Conservation (phyloP, 2,113 vertebrate genomes). For the Solea senegalensis region DNA sequence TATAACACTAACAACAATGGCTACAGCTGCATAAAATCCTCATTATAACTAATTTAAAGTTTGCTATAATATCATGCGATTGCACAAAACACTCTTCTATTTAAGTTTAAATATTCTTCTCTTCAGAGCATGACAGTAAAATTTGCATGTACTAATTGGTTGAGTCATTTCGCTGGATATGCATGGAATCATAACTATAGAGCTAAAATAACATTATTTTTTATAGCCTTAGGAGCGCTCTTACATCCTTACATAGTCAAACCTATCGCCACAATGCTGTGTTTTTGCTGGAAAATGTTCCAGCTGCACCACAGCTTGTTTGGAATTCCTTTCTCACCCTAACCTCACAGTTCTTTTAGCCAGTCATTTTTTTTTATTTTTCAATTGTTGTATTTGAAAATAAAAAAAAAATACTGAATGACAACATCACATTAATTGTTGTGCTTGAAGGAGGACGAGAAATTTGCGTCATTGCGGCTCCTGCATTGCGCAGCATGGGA, state of each 20-base stretch:
- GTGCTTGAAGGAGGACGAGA: too few relatives aligned
- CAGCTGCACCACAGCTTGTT: not conserved
- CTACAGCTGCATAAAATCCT: too few relatives aligned
- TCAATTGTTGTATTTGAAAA: too few relatives aligned
- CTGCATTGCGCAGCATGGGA: too few relatives aligned
- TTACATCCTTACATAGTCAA: not conserved
- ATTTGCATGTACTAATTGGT: constrained; percentile 1
- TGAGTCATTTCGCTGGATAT: not conserved
- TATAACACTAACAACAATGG: too few relatives aligned
- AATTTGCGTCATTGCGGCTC: too few relatives aligned
- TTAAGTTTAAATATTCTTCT: not conserved
- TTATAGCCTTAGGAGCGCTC: not conserved
- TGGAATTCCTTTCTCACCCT: not conserved
- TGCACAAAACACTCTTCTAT: not conserved
- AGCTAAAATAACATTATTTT: not conserved
- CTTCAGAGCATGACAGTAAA: too few relatives aligned
- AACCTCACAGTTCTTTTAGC: not conserved
- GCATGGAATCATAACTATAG: not conserved
- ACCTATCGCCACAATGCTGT: not conserved
- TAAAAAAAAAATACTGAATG: too few relatives aligned
- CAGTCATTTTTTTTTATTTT: too few relatives aligned
- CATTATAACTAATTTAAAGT: too few relatives aligned
- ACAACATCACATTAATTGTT: too few relatives aligned
- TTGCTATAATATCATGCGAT: too few relatives aligned
- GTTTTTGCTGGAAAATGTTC: not conserved